Evolutionary conservation across 2,797 vertebrate species (phyloP).

Genomic region (Mus spretus): DNA sequence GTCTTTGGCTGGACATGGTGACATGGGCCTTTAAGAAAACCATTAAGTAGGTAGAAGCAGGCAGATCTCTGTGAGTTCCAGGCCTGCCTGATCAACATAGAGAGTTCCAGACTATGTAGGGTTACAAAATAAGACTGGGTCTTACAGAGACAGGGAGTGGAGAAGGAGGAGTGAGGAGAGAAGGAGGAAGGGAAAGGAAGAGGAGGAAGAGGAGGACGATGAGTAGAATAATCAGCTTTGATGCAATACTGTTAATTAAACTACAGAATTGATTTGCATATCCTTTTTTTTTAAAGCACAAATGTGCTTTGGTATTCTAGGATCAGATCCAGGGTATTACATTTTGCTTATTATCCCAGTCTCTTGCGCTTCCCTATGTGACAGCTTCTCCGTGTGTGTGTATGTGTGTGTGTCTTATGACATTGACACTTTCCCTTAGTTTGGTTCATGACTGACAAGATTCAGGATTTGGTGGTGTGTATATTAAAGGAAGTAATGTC

Average conservation of each 20-base stretch:
- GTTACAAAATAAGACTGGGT: not conserved
- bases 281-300: not conserved
- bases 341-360: not conserved
- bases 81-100: not conserved
- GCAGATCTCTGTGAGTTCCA: not conserved
- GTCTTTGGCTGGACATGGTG: not conserved
- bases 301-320: not conserved
- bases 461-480: not conserved
- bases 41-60: not conserved
- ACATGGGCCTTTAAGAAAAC: not conserved
- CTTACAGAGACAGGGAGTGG: not conserved
- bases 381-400: not conserved
- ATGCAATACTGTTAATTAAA: not conserved
- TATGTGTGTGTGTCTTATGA: slow-evolving; percentile 27
- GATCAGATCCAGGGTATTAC: not conserved
- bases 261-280: not conserved
- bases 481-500: slow-evolving; percentile 6
- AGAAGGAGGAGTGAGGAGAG: not conserved
- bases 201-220: not conserved
- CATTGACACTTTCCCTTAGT: not conserved
- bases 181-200: not conserved
- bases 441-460: slow-evolving; percentile 20
- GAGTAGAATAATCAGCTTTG: not conserved
- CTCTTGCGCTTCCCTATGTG: not conserved
- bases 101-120: not conserved